These are phyloP conservation scores for Gorsachius magnificus DNA, from an alignment of 2,797 vertebrate genomes.

Conservation along the genomic window DNA sequence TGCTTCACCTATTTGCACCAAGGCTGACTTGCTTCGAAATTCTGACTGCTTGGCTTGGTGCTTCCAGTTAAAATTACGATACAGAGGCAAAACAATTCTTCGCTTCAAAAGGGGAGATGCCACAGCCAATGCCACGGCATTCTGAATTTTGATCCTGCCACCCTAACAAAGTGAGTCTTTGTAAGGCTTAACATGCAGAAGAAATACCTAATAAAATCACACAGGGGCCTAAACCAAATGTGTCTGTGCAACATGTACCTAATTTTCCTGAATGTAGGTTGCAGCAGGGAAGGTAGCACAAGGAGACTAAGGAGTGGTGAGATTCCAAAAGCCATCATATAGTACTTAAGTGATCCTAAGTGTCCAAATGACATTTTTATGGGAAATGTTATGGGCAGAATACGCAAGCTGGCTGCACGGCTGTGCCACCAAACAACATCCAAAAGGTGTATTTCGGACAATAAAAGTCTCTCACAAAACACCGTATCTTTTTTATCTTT, in stretches of 20 bases:
- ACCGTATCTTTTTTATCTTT: not conserved
- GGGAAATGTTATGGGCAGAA: not conserved
- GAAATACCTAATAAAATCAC: not conserved
- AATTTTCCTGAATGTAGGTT: not conserved
- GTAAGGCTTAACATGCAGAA: not conserved
- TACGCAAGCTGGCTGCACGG: not conserved
- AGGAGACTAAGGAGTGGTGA: not conserved
- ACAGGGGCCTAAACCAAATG: not conserved
- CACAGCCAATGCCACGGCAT: not conserved
- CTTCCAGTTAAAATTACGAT: not conserved
- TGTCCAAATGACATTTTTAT: not conserved
- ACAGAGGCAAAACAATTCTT: not conserved
- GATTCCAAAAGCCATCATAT: not conserved
- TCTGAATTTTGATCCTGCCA: not conserved
- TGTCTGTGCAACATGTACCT: accelerated
- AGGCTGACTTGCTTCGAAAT: not conserved
- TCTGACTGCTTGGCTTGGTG: not conserved
- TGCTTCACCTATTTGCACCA: not conserved
- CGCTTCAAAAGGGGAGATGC: not conserved
- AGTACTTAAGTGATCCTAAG: not conserved
- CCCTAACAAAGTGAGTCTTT: not conserved
- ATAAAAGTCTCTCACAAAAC: not conserved
- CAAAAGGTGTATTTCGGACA: not conserved
- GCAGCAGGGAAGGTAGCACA: not conserved
- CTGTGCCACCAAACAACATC: not conserved